phyloP scores from a whole-genome alignment of 2,113 vertebrate species.

The Cyprinodon tularosa region DNA sequence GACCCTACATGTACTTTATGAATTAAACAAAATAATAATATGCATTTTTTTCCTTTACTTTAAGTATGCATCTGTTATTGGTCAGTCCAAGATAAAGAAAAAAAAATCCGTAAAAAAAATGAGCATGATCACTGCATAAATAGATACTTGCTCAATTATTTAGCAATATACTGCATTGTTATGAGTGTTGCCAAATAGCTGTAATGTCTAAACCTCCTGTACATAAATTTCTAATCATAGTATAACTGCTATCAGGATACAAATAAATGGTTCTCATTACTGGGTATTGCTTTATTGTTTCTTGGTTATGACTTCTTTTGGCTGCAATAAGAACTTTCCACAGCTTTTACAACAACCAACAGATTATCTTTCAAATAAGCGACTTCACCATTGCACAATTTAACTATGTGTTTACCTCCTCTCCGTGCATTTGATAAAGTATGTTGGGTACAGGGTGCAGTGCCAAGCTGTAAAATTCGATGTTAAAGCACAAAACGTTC shows the following conservation, averaged over 20 bases:
- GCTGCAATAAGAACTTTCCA: neutral
- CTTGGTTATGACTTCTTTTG: neutral
- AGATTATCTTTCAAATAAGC: neutral
- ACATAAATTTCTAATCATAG: neutral
- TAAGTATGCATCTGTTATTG: too few species aligned
- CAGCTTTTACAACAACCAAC: neutral
- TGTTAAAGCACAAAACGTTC: neutral
- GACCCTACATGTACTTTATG: too few species aligned
- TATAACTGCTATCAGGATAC: conserved; percentile 32
- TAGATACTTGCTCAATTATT: neutral
- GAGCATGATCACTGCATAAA: too few species aligned
- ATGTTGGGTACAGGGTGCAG: neutral
- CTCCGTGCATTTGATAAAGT: neutral
- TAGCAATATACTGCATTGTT: too few species aligned
- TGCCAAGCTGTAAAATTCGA: neutral
- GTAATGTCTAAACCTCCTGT: neutral
- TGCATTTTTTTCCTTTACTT: too few species aligned
- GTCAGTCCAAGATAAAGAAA: too few species aligned
- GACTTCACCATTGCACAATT: conserved; percentile 4
- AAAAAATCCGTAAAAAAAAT: too few species aligned
- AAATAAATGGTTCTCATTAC: neutral
- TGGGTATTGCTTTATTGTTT: neutral
- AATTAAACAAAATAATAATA: too few species aligned
- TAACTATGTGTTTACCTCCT: neutral
- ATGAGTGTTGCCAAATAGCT: neutral